Conservation (phyloP, 2,888 invertebrate species). For the Cryptocheilus praepositus region DNA sequence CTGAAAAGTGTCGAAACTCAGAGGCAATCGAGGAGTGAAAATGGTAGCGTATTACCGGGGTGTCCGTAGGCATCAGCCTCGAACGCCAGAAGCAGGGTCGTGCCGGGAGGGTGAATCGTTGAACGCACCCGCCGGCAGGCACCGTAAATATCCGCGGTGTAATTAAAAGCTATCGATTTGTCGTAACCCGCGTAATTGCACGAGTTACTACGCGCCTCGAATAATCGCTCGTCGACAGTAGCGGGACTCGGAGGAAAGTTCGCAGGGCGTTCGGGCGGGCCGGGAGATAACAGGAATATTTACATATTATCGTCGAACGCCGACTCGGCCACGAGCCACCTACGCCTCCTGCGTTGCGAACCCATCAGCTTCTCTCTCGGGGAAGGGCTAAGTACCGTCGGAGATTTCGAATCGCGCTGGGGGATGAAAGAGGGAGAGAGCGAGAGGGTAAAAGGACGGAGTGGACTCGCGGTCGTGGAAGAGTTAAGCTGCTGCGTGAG, state of each 20-base stretch:
- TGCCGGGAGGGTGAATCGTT: conserved; percentile 1
- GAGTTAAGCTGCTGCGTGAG: background rate
- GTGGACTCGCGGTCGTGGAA: conserved; percentile 1
- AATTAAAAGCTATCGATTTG: conserved; percentile 74
- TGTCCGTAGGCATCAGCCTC: background rate
- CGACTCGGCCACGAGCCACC: conserved; percentile 52
- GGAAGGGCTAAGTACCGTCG: conserved; percentile 9
- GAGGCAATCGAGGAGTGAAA: background rate
- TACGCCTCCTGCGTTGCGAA: conserved; percentile 46
- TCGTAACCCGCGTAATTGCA: conserved; percentile 73
- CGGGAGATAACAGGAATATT: conserved; percentile 71
- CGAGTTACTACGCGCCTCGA: conserved; percentile 70
- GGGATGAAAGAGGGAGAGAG: background rate
- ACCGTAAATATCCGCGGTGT: conserved; percentile 66
- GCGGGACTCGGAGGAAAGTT: conserved; percentile 43
- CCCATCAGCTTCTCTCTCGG: conserved; percentile 36
- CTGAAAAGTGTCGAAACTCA: background rate
- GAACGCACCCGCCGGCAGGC: conserved; percentile 6
- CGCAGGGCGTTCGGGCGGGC: conserved; percentile 43
- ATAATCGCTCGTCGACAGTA: conserved; percentile 64
- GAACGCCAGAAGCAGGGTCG: background rate
- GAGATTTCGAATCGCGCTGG: conserved; percentile 3
- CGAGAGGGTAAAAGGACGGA: background rate
- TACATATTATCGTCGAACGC: conserved; percentile 71
- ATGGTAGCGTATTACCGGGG: background rate